phyloP scores from a whole-genome alignment of 2,888 invertebrate genomes.

The Eupithecia exiguata region DNA sequence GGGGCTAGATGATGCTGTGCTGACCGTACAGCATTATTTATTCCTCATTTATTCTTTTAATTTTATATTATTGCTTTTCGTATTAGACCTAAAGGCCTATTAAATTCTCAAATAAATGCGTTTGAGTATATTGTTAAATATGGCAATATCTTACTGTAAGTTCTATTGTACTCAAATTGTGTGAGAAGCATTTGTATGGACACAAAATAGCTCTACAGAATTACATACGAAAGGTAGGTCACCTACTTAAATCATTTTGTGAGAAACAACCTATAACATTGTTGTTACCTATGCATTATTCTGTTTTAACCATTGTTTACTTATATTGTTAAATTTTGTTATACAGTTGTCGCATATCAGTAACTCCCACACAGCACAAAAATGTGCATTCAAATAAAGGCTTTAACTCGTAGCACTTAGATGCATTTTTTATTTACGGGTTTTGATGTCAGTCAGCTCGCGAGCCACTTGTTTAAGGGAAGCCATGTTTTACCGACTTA shows the following conservation, averaged over 20 bases:
- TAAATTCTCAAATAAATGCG: background rate
- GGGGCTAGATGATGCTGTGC: background rate
- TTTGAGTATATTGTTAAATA: background rate
- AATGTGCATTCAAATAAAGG: no score
- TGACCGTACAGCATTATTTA: background rate
- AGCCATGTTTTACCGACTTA: no score
- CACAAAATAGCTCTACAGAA: background rate
- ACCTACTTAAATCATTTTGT: background rate
- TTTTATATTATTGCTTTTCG: background rate
- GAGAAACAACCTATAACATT: background rate
- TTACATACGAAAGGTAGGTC: background rate
- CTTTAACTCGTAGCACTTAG: no score
- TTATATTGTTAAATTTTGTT: background rate
- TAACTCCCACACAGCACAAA: no score
- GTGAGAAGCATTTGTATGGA: background rate
- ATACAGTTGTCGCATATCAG: no score
- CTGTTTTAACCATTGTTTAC: background rate
- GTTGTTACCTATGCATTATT: background rate
- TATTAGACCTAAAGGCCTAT: background rate
- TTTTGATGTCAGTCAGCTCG: no score
- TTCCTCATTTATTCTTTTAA: no score
- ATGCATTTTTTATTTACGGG: no score
- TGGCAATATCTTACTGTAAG: background rate
- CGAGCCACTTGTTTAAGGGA: no score
- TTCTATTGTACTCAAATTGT: background rate